Percentiles rank a stretch among this genome's conserved stretches.
Evolutionary conservation across 2,888 invertebrate genomes (phyloP).

Genomic region (Drosophila hawaiiensis): DNA sequence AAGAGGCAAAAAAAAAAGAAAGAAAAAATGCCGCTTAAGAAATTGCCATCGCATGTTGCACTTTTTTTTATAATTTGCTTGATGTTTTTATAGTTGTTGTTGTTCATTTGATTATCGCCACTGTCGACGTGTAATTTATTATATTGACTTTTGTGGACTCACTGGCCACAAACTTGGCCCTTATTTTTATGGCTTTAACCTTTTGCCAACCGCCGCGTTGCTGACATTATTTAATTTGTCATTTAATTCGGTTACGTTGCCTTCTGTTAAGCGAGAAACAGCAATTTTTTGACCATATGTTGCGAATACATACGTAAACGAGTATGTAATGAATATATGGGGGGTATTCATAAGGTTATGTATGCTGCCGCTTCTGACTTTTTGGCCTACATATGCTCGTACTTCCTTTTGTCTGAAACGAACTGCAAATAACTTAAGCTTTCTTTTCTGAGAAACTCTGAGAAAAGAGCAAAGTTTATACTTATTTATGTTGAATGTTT

Average conservation of each 20-base stretch:
- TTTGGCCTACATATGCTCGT: constrained; percentile 66
- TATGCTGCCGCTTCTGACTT: constrained; percentile 47
- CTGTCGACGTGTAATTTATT: constrained; percentile 81
- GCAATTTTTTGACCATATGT: constrained; percentile 40
- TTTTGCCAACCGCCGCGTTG: constrained; percentile 76
- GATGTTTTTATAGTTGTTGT: constrained; percentile 42
- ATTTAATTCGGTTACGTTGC: constrained; percentile 68
- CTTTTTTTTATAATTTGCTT: constrained; percentile 32
- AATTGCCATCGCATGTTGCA: constrained; percentile 76
- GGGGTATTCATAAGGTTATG: constrained; percentile 47
- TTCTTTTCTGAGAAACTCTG: constrained; percentile 38
- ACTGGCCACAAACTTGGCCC: constrained; percentile 46
- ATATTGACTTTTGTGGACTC: constrained; percentile 72
- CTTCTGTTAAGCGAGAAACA: constrained; percentile 34
- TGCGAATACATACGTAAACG: constrained; percentile 44
- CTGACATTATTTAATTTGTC: constrained; percentile 81
- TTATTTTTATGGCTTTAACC: constrained; percentile 81
- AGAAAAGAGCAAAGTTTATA: constrained; percentile 16
- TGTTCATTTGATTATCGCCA: constrained; percentile 81
- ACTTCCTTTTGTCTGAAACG: constrained; percentile 38
- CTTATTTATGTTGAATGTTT: neutral
- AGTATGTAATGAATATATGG: constrained; percentile 58
- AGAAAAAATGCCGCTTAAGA: constrained; percentile 53
- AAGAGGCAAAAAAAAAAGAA: constrained; percentile 5
- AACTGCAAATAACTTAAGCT: constrained; percentile 50